A percentile compares a stretch with the other conserved stretches of the same genome.
phyloP scores from a whole-genome alignment of 2,888 invertebrate genomes.

The Acanthacorydalis orientalis region DNA sequence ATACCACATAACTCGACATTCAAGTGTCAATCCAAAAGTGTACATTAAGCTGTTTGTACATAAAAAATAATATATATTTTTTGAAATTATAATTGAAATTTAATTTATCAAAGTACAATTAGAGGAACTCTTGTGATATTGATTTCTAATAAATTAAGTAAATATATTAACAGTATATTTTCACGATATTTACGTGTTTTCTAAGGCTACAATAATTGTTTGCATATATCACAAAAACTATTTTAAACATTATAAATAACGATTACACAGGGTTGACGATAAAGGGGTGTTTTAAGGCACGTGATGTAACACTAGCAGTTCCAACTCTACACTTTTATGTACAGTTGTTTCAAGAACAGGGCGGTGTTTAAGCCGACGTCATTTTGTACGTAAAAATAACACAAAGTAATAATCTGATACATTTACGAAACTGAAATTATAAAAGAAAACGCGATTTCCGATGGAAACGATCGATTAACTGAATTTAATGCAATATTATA shows the following conservation, averaged over 20 bases:
- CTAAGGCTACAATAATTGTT: neutral
- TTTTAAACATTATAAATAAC: neutral
- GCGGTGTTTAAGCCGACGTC: constrained; percentile 3
- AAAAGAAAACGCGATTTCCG: too few relatives aligned
- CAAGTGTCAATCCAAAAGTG: too few relatives aligned
- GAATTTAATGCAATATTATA: neutral
- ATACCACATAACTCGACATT: too few relatives aligned
- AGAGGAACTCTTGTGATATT: too few relatives aligned
- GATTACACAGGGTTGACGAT: neutral
- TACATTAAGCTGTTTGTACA: too few relatives aligned
- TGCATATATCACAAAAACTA: neutral
- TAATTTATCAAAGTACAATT: too few relatives aligned
- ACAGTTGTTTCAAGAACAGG: constrained; percentile 4
- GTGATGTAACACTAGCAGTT: constrained; percentile 6
- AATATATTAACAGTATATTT: too few relatives aligned
- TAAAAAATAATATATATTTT: too few relatives aligned
- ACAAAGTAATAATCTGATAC: neutral
- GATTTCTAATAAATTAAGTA: too few relatives aligned
- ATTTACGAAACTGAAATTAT: neutral
- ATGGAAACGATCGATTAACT: too few relatives aligned
- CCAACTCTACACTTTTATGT: constrained; percentile 5
- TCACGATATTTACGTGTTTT: too few relatives aligned
- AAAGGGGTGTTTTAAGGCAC: constrained; percentile 4
- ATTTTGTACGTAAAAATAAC: neutral
- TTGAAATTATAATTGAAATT: too few relatives aligned